Conservation (phyloP, 2,888 invertebrate genomes). For the Fragum whitleyi region DNA sequence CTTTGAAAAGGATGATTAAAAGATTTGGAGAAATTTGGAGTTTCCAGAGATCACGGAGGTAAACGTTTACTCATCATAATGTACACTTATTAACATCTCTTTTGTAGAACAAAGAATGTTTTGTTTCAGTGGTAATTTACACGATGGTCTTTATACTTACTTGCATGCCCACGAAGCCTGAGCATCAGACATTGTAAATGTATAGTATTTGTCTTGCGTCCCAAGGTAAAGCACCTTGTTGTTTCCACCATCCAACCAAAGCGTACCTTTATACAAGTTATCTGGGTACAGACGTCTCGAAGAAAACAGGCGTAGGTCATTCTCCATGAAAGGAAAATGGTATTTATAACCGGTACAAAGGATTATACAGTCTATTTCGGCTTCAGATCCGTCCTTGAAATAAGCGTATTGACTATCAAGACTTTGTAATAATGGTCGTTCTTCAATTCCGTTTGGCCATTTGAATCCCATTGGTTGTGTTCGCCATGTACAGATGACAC, state of each 20-base stretch:
- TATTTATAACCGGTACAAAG: constrained; percentile 45
- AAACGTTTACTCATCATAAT: no score
- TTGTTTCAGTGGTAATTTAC: no score
- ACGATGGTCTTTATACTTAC: no score
- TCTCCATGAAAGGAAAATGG: constrained; percentile 39
- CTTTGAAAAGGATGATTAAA: no score
- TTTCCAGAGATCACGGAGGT: no score
- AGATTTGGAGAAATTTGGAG: no score
- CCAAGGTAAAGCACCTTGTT: constrained; percentile 56
- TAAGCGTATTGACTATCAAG: constrained; percentile 35
- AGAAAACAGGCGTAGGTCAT: constrained; percentile 21
- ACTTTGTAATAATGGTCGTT: constrained; percentile 46
- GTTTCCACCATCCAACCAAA: constrained; percentile 52
- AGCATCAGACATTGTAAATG: constrained; percentile 59
- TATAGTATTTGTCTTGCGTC: constrained; percentile 49
- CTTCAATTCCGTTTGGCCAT: constrained; percentile 53
- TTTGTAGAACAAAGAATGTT: no score
- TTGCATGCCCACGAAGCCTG: constrained; percentile 49
- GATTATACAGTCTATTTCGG: constrained; percentile 58
- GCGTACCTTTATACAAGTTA: constrained; percentile 49
- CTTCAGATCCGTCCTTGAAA: constrained; percentile 57
- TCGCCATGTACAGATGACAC: constrained; percentile 40
- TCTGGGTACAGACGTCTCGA: constrained; percentile 12
- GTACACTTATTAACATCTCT: no score
- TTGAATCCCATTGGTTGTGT: constrained; percentile 55